Evolutionary conservation across 2,888 invertebrate genomes (phyloP), one percentile per base, ranked within the genome.

Genomic region (Melinaea marsaeus): DNA sequence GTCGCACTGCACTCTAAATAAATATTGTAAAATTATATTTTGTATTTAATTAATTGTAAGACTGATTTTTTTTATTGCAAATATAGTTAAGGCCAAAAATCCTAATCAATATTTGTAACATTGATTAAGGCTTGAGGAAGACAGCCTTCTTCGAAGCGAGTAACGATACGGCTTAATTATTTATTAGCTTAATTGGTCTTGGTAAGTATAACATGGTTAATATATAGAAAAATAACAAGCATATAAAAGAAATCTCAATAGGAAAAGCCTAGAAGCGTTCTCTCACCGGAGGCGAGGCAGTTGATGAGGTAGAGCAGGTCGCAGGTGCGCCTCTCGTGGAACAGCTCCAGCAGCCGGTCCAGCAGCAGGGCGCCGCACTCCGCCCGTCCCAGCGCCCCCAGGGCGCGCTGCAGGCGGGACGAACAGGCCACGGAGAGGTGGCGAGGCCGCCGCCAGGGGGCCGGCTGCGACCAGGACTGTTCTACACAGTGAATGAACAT

Each of bases 391-490:
- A 96, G 79, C 67, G 92, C 77, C 57, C 74, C 75, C 72, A 93
- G 94, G 48, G 93, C 84, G 22, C 84, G 83, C 56, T 88, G 85
- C n/a, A 95, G 79, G 57, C 92, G 90, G 0, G 72, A 67, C 63
- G 89, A 77, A 57, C 92, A 85, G 2, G 75, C 75, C 34, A 79
- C 73, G 11, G 91, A 86, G 58, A 95, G 85, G 80, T 94, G 92
- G 61, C 91, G 92, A 65, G 94, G 93, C 57, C 86, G 84, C 64
- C 93, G 92, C 95, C 95, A 96, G 0, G 93, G 92, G 3, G 89
- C 81, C 48, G 37, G 5, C 37, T 37, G 37, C 37, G n/a, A 13
- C n/a, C 48, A 13, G 0, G 48, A 13, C 13, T 46, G 46, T 3
- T 2, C 3, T 3, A 46, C 13, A 13, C 3, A 46, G 22, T 22